Base-by-base conservation (phyloP, 2,113 vertebrate species). In the Chauna torquata region DNA sequence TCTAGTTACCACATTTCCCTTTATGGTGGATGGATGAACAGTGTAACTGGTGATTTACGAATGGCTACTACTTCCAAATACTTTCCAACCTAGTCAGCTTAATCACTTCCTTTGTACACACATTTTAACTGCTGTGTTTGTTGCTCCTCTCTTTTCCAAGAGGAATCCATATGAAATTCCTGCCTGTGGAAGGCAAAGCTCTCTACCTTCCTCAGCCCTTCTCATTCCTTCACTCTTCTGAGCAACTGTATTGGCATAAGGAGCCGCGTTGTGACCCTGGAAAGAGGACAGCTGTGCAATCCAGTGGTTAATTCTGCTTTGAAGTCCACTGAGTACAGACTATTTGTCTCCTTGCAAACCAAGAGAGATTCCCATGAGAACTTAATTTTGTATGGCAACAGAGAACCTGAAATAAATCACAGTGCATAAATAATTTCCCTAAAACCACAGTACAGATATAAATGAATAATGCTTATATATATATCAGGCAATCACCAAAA, bases 211-310 rank as follows among this genome's bases (percentile, higher is more conserved):
- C 16, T 62, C 40, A 58, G 36, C 4, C 22, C 55, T 50, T 59
- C n/a, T 84, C 13, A 64, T 9, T 2, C 3, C 4, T 16, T 12
- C 12, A 5, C 49, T 57, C 38, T n/a, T 12, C 9, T 64, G 49
- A 22, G n/a, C 13, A 86, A 28, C 68, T 70, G 28, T 19, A 52
- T 5, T 10, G 34, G 5, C 1, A 24, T 59, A 61, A 77, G n/a
- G 18, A 64, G 14, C 38, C 2, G 0, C 9, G 5, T 3, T 42
- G 14, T 18, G 32, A 16, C 7, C 7, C 30, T 3, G 0, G 30
- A 40, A 80, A 49, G 11, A 30, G 4, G 30, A 55, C 9, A 76
- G 3, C 14, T 36, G 34, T 16, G 9, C 45, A 18, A 77, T 18
- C 45, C 23, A 57, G 16, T 15, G 52, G 23, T 42, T 78, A 47